A percentile compares a stretch with the other conserved stretches of the same genome.
Evolutionary conservation across 2,888 invertebrate species (phyloP).

Genomic region (Glomeris marginata): DNA sequence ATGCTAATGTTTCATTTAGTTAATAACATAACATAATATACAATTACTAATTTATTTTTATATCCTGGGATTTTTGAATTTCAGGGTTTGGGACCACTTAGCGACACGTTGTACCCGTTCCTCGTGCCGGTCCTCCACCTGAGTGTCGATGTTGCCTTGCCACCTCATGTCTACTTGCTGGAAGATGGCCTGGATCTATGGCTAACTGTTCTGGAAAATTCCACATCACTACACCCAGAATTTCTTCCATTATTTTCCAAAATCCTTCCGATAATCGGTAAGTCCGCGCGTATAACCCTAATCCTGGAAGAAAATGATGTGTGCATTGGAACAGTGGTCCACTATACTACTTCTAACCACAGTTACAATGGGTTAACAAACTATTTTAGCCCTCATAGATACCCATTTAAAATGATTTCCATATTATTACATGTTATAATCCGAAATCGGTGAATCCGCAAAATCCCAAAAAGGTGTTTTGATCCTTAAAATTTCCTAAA

Average conservation of each 20-base stretch:
- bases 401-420: background rate
- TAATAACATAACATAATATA: background rate
- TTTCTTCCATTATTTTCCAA: conserved; percentile 57
- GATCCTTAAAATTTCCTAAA: too few species aligned
- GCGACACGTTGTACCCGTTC: conserved; percentile 36
- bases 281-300: too few species aligned
- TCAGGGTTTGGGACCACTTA: conserved; percentile 37
- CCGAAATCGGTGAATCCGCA: too few species aligned
- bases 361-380: background rate
- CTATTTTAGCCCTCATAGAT: background rate
- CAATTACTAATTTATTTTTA: background rate
- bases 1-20: too few species aligned
- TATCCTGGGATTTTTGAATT: conserved; percentile 14
- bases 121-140: conserved; percentile 48
- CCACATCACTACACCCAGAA: conserved; percentile 35
- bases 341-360: background rate
- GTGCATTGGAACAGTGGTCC: too few species aligned
- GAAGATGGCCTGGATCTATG: conserved; percentile 87
- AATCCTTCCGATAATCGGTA: conserved; percentile 56
- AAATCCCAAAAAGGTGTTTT: too few species aligned
- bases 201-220: conserved; percentile 66
- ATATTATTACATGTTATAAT: background rate
- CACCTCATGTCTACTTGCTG: conserved; percentile 69
- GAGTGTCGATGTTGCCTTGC: conserved; percentile 62
- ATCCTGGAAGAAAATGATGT: too few species aligned